Evolutionary conservation across 1,140 invertebrate species (phyloP), one percentile per base, ranked within the genome.

Genomic region (Vanessa tameamea): DNA sequence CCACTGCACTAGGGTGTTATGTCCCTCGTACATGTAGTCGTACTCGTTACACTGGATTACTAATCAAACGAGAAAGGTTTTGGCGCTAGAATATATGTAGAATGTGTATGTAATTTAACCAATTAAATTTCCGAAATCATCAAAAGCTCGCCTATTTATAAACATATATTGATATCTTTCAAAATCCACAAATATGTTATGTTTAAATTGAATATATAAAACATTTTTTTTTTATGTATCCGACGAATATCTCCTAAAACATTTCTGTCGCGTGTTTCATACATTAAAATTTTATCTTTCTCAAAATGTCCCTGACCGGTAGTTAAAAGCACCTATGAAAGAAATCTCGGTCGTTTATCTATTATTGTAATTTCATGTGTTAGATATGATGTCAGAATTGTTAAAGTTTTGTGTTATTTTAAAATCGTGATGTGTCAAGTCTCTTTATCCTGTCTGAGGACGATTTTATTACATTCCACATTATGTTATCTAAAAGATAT

Each of bases 321-420:
- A 86, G 84, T 87, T 79, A 79, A 78, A 80, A 82, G 81, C 87
- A 87, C 86, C 84, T 86, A 81, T 84, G 82, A 69, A 43, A 50
- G 65, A 63, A 80, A 89, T 89, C 87, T 75, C 47, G 66, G 69
- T 78, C 67, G 82, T 89, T 89, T 81, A 91, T 91, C 88, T 80
- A 73, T 77, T 75, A 76, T 80, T 47, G 61, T 71, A 71, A 67
- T 15, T 67, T 75, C 73, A 75, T 75, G 73, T 75, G 73, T 63
- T 53, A 61, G 16, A 75, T 75, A 51, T 55, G 67, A 69, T 55
- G 31, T 31, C 47, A 64, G 16, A 65, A 47, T 64, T 16, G 31
- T 68, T 15, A 31, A 14, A 50, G 23, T 43, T 48, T 61, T 50
- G n/a, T 43, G 68, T 74, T 69, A 75, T 75, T 75, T 47, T 47